Base-by-base conservation (phyloP, 1,140 invertebrate species). In the Magallana angulata region DNA sequence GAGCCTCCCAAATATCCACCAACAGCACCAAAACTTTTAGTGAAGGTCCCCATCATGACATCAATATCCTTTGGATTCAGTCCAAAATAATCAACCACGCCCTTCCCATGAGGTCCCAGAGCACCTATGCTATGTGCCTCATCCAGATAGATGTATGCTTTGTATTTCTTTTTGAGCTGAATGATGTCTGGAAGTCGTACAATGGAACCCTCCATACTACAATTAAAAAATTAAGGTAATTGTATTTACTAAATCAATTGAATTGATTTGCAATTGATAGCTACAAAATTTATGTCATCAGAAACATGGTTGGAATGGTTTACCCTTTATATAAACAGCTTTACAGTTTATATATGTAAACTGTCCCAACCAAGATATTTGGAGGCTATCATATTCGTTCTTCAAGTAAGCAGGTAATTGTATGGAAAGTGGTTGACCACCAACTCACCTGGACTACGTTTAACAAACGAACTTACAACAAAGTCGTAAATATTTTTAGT, bases 91-190 rank as follows among this genome's bases (percentile, higher is more conserved):
- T 98, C 97, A 6, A 97, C 96, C 57, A 99, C 97, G 64, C 99
- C 99, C 91, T 97, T 95, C 7, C 99, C 99, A 91, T 96, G 95
- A 36, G 96, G 96, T 9, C 98, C 98, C 94, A 99, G 96, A 0
- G 98, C 98, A 62, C 98, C 99, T 84, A 98, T 97, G 92, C 98
- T 98, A 94, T 99, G 99, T 8, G 99, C 99, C 95, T 99, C 98
- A 93, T 99, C 98, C 87, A 99, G 94, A 94, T 98, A 99, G 62
- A 99, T 93, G 94, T 98, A 99, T 3, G 97, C 97, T 95, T 95
- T 95, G 94, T 99, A 99, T 93, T 98, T 98, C 94, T 98, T 98
- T 95, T 99, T 99, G 18, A 99, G 95, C 24, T 96, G 96, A 89
- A 99, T 96, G 62, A 99, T 96, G 92, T 98, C 97, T 5, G 97